These are phyloP conservation scores for Drosophila cardini DNA, from an alignment of 1,140 invertebrate species.

Conservation along the genomic window DNA sequence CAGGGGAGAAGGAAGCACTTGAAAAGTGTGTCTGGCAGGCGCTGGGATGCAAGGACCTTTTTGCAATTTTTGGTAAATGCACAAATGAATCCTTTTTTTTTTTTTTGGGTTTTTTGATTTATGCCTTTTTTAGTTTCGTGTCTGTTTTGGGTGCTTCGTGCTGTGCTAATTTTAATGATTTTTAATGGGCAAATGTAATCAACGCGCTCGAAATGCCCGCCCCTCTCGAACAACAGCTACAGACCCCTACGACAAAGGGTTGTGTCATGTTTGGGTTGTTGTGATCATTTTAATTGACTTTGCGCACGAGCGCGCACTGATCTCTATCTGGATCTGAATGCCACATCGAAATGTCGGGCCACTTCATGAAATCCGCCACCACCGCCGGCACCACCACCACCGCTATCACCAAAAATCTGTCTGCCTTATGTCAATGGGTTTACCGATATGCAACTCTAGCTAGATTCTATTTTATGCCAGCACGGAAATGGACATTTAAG, in stretches of 20 bases:
- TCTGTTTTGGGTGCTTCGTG: constrained; percentile 60
- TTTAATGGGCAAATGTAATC: constrained; percentile 81
- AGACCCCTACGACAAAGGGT: constrained; percentile 53
- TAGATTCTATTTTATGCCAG: constrained; percentile 3
- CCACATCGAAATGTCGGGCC: constrained; percentile 38
- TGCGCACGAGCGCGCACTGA: constrained; percentile 76
- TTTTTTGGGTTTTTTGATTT: constrained; percentile 66
- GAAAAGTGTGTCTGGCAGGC: constrained; percentile 54
- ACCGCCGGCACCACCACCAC: too few species aligned
- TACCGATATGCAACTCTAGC: constrained; percentile 36
- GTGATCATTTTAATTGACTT: constrained; percentile 84
- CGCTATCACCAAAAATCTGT: constrained; percentile 10
- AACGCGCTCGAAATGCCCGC: constrained; percentile 65
- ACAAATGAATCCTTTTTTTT: constrained; percentile 43
- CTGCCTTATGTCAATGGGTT: constrained; percentile 32
- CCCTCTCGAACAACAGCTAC: constrained; percentile 10
- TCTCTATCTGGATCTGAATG: constrained; percentile 52
- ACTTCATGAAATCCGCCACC: constrained; percentile 27
- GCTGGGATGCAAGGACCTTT: constrained; percentile 12
- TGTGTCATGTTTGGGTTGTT: constrained; percentile 63
- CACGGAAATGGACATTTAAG: constrained; percentile 69
- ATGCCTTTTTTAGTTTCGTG: constrained; percentile 48
- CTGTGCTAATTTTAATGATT: constrained; percentile 65
- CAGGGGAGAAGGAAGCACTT: constrained; percentile 40
- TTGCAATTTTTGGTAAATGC: constrained; percentile 29